Evolutionary conservation across 1,140 invertebrate species (phyloP).

Genomic region (Heliothis virescens): DNA sequence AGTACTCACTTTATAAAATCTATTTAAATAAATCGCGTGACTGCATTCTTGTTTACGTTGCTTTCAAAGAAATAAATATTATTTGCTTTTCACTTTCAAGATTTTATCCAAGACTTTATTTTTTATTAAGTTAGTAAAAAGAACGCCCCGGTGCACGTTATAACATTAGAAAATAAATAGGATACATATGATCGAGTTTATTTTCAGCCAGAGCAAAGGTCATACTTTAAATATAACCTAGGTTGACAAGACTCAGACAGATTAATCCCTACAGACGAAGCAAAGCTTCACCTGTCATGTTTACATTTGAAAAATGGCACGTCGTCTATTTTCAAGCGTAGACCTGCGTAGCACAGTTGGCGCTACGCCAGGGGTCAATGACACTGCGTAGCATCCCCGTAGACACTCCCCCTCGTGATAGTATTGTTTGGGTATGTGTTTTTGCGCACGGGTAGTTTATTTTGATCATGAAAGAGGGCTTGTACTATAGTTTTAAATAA

Average conservation of each 20-base stretch:
- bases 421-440: background rate
- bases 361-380: conserved; percentile 57
- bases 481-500: too few species aligned
- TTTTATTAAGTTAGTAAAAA: too few species aligned
- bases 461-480: too few species aligned
- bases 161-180: too few species aligned
- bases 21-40: background rate
- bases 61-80: too few species aligned
- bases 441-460: background rate
- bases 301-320: conserved; percentile 5
- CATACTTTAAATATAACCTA: background rate
- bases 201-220: background rate
- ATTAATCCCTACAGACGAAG: background rate
- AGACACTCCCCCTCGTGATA: conserved; percentile 15
- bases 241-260: background rate
- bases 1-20: too few species aligned
- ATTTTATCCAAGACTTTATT: background rate
- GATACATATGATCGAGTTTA: background rate
- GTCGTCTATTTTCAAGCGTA: conserved; percentile 21
- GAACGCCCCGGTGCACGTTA: background rate
- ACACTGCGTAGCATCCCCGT: conserved; percentile 50
- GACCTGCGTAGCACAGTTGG: conserved; percentile 57
- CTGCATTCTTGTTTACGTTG: too few species aligned
- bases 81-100: too few species aligned
- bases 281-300: background rate